Evolutionary conservation across 2,797 vertebrate genomes (phyloP).

Genomic region (Scleropages formosus): DNA sequence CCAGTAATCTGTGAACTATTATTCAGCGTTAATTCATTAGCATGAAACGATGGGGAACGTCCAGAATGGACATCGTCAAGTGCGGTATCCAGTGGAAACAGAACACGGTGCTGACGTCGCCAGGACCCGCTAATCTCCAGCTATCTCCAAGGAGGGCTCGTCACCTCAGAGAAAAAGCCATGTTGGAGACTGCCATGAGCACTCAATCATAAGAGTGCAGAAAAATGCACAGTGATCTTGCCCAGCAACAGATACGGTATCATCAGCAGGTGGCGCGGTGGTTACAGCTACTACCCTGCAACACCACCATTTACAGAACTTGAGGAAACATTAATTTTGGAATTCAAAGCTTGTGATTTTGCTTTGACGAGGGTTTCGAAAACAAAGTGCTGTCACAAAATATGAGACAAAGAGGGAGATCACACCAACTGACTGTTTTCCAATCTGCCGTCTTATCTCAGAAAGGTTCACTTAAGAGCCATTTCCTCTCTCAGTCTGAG

Average conservation of each 20-base stretch:
- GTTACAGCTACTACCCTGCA: too few species aligned
- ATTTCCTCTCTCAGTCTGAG: not conserved
- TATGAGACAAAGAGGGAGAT: not conserved
- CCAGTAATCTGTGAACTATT: conserved; percentile 59
- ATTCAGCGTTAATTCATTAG: conserved; percentile 55
- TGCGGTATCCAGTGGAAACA: conserved; percentile 51
- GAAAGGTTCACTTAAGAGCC: not conserved
- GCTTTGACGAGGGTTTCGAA: too few species aligned
- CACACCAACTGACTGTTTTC: not conserved
- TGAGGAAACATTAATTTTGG: too few species aligned
- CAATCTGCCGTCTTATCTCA: not conserved
- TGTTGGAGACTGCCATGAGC: not conserved
- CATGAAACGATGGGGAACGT: conserved; percentile 48
- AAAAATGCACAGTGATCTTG: too few species aligned
- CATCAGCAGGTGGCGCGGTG: too few species aligned
- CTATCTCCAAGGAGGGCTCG: not conserved
- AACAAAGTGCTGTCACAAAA: too few species aligned
- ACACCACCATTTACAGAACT: too few species aligned
- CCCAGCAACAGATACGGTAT: too few species aligned
- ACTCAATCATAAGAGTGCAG: too few species aligned
- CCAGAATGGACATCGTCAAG: conserved; percentile 44
- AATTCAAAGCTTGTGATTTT: too few species aligned
- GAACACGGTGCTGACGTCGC: conserved; percentile 35
- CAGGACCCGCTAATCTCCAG: conserved; percentile 29
- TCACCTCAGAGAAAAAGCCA: not conserved